A percentile compares a stretch with the other conserved stretches of the same genome.
Evolutionary conservation across 2,113 vertebrate species (phyloP).

Genomic region (Calyptommatus sinebrachiatus): DNA sequence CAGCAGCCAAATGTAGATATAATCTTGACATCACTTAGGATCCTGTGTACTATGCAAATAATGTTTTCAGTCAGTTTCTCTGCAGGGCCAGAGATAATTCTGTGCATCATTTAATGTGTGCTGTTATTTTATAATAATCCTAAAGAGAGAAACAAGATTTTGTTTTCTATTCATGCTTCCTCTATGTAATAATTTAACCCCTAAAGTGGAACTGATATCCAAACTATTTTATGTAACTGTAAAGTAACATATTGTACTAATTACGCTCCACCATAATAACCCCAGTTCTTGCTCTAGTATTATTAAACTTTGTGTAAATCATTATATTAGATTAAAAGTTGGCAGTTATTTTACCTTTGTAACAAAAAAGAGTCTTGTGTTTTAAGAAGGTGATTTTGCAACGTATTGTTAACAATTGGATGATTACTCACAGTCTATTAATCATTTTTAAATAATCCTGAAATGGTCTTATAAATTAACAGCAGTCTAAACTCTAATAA

Average conservation of each 20-base stretch:
- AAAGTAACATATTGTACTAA: conserved; percentile 32
- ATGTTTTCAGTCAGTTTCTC: background rate
- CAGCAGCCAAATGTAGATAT: no score
- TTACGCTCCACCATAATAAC: conserved; percentile 31
- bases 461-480: conserved; percentile 96
- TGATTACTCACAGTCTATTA: conserved; percentile 86
- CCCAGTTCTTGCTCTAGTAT: conserved; percentile 45
- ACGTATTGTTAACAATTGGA: conserved; percentile 73
- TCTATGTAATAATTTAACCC: conserved; percentile 34
- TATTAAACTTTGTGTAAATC: conserved; percentile 50
- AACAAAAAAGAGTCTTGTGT: conserved; percentile 55
- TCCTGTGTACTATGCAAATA: background rate
- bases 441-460: conserved; percentile 91
- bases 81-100: background rate
- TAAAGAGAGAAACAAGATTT: background rate
- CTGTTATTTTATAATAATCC: conserved; percentile 7
- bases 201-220: conserved; percentile 27
- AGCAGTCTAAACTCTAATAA: conserved; percentile 90
- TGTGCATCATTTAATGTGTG: background rate
- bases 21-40: no score
- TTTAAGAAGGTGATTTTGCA: conserved; percentile 66
- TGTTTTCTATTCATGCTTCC: conserved; percentile 25
- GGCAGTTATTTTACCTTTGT: conserved; percentile 63
- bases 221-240: conserved; percentile 39
- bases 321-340: conserved; percentile 38